Evolutionary conservation across 2,113 vertebrate species (phyloP), one percentile per base, ranked within the genome.

Genomic region (Ailurus styani): DNA sequence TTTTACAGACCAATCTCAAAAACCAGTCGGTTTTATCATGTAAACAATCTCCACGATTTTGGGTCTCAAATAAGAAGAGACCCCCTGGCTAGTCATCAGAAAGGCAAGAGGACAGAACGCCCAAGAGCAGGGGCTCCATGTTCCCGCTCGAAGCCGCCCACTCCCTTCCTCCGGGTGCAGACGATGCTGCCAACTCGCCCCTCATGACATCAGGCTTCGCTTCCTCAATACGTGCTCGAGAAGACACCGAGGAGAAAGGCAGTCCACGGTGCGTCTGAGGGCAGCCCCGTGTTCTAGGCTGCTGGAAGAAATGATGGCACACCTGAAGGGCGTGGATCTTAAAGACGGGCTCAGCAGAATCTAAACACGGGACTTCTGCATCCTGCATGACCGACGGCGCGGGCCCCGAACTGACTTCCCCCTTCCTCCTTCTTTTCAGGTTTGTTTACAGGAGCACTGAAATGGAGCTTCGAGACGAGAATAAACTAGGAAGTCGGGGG

Each of bases 111-210:
- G 60, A 17, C 42, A 54, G 34, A 60, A 54, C 2, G 0, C 12
- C 57, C 7, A 0, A 20, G 31, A 27, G 77, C 12, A 0, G 7
- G 2, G 2, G 14, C 6, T 13, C 64, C 21, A 0, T 0, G 4
- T 1, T 20, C 31, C 62, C 11, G 15, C 15, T 10, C 11, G 14
- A 25, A 25, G 70, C 20, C 7, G 17, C 18, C 50, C 50, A 13
- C 20, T 12, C 5, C 0, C 3, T 3, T 3, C 52, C 89, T 29
- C 14, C 1, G 0, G 2, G 18, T 40, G 31, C 42, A 27, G 66
- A 2, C 1, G 13, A 5, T 0, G 5, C 4, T 20, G 6, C 3
- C 5, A 2, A 27, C 10, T 10, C 29, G 6, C 12, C 21, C 21
- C 37, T 55, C 10, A 1, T 17, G 14, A 52, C 2, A 3, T 2